phyloP scores from a whole-genome alignment of 2,797 vertebrate species.

The Tachyglossus aculeatus region DNA sequence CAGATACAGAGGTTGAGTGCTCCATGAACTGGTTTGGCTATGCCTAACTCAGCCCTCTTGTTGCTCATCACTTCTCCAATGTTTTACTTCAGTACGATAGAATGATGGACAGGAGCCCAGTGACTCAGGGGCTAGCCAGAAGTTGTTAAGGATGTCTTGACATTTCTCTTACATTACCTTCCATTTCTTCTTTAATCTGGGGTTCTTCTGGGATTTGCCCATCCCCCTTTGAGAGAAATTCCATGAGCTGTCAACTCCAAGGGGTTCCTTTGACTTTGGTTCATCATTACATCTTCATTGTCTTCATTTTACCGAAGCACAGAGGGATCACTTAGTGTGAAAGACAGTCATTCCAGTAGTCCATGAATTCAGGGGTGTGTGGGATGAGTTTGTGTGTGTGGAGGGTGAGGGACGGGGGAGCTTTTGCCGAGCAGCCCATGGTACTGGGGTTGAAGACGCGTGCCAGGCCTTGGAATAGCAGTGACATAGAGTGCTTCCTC shows the following conservation, averaged over 20 bases:
- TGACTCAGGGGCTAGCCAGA: not conserved
- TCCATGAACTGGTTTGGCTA: not conserved
- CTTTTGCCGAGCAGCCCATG: no score
- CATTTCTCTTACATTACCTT: not conserved
- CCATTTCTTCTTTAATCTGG: conserved; percentile 32
- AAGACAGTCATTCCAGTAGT: conserved; percentile 21
- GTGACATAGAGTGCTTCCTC: not conserved
- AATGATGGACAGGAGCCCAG: not conserved
- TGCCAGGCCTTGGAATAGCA: not conserved
- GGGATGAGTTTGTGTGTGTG: not conserved
- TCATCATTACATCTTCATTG: conserved; percentile 58
- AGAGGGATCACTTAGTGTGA: conserved; percentile 36
- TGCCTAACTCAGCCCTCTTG: not conserved
- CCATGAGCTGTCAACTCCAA: conserved; percentile 27
- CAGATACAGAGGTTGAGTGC: not conserved
- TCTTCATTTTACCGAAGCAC: conserved; percentile 31
- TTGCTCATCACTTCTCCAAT: not conserved
- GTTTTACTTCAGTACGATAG: not conserved
- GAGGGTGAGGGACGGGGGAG: no score
- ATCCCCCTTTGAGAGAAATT: not conserved
- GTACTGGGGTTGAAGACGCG: no score
- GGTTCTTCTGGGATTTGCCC: not conserved
- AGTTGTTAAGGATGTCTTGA: not conserved
- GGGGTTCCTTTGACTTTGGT: conserved; percentile 47
- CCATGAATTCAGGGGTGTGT: not conserved